Percentiles rank a stretch among this genome's conserved stretches.
Evolutionary conservation across 2,113 vertebrate genomes (phyloP).

Genomic region (Zootoca vivipara): DNA sequence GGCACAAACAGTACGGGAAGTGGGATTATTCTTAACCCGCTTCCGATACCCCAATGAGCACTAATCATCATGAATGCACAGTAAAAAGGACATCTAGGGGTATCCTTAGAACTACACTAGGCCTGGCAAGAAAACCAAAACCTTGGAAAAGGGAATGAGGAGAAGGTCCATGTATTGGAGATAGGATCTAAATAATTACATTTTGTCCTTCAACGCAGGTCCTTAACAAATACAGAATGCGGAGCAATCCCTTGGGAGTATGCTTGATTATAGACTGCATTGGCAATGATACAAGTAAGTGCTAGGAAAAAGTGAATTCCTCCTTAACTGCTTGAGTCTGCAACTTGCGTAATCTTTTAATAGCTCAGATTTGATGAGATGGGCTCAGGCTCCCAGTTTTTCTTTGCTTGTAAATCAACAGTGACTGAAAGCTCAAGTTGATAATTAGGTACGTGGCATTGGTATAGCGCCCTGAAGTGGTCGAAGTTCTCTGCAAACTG

Average conservation of each 20-base stretch:
- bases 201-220: conserved; percentile 55
- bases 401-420: neutral
- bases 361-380: neutral
- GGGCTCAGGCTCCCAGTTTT: neutral
- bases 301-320: conserved; percentile 5
- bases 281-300: conserved; percentile 86
- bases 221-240: conserved; percentile 79
- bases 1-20: too few relatives aligned
- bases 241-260: conserved; percentile 79
- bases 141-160: neutral
- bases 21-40: too few relatives aligned
- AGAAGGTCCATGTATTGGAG: neutral
- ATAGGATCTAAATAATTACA: neutral
- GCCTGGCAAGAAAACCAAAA: neutral
- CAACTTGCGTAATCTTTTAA: neutral
- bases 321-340: neutral
- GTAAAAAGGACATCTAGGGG: too few relatives aligned
- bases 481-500: neutral
- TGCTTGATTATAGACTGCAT: conserved; percentile 94
- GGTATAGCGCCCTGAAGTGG: neutral
- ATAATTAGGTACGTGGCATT: neutral
- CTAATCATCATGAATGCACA: too few relatives aligned
- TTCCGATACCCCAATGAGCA: too few relatives aligned
- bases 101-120: neutral
- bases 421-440: neutral